Evolutionary conservation across 64 coral and sea anemone species (phyloP).

Genomic region (Actinia equina): DNA sequence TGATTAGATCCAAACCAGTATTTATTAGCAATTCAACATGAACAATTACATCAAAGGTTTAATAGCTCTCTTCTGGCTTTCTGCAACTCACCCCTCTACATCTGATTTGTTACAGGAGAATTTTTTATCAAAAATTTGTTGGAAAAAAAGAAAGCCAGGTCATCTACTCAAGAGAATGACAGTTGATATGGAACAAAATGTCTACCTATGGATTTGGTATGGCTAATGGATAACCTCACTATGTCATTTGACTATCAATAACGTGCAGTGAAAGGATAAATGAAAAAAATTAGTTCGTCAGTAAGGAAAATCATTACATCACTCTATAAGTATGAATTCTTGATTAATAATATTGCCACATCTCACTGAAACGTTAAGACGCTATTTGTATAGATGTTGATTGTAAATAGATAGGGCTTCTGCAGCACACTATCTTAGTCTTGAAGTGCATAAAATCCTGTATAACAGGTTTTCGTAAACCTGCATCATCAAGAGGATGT

Average conservation of each 20-base stretch:
- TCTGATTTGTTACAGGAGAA: slow-evolving; percentile 38
- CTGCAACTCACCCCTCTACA: neutral
- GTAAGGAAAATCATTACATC: too few relatives aligned
- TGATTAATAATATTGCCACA: too few relatives aligned
- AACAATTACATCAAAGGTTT: neutral
- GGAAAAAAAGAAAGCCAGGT: slow-evolving; percentile 7
- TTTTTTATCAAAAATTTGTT: slow-evolving; percentile 86
- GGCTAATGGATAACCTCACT: neutral
- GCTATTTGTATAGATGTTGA: too few relatives aligned
- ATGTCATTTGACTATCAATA: neutral
- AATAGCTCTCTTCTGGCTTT: neutral
- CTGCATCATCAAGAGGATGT: too few relatives aligned
- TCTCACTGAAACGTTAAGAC: too few relatives aligned
- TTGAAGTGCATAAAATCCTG: too few relatives aligned
- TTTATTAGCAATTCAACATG: neutral
- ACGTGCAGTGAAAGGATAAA: neutral
- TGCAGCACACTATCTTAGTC: too few relatives aligned
- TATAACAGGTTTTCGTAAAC: too few relatives aligned
- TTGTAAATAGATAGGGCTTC: too few relatives aligned
- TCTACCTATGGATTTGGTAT: neutral
- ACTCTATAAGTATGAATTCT: too few relatives aligned
- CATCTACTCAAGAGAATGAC: neutral
- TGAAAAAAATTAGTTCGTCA: neutral
- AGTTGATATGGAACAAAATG: neutral
- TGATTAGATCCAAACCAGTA: neutral